A percentile compares a stretch with the other conserved stretches of the same genome.
Evolutionary conservation across 2,797 vertebrate genomes (phyloP).

Genomic region (Syndactyla subalaris): DNA sequence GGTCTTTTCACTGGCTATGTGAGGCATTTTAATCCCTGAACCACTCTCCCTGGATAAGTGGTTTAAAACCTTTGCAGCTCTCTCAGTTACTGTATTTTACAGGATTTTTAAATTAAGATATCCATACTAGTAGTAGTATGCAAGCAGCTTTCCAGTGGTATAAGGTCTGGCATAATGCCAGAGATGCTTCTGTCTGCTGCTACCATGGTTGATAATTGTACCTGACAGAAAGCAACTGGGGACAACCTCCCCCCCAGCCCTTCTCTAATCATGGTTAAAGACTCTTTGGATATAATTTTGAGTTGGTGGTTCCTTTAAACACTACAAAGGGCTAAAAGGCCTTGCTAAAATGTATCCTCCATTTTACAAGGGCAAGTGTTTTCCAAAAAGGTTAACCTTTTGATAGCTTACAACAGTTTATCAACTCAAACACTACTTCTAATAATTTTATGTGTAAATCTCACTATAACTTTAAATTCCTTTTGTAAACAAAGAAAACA

Average conservation of each 20-base stretch:
- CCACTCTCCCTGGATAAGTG: not conserved
- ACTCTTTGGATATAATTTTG: not conserved
- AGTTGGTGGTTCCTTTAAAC: not conserved
- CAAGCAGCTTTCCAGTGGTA: not conserved
- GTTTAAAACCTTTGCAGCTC: not conserved
- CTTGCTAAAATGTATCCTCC: not conserved
- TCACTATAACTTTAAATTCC: slow-evolving; percentile 26
- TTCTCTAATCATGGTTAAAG: not conserved
- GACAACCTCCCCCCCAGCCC: not conserved
- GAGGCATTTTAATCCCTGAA: slow-evolving; percentile 8
- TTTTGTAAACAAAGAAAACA: slow-evolving; percentile 14
- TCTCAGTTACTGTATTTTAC: not conserved
- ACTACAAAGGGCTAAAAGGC: not conserved
- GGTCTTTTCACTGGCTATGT: not conserved
- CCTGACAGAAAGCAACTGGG: not conserved
- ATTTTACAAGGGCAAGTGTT: not conserved
- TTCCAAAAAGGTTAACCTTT: not conserved
- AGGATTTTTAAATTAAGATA: not conserved
- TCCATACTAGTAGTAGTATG: not conserved
- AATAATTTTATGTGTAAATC: not conserved
- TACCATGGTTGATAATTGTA: not conserved
- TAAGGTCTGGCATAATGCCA: not conserved
- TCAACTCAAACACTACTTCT: not conserved
- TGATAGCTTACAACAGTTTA: not conserved
- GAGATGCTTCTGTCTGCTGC: not conserved